A percentile compares a stretch with the other conserved stretches of the same genome.
Evolutionary conservation across 2,797 vertebrate species (phyloP).

Genomic region (Acridotheres tristis): DNA sequence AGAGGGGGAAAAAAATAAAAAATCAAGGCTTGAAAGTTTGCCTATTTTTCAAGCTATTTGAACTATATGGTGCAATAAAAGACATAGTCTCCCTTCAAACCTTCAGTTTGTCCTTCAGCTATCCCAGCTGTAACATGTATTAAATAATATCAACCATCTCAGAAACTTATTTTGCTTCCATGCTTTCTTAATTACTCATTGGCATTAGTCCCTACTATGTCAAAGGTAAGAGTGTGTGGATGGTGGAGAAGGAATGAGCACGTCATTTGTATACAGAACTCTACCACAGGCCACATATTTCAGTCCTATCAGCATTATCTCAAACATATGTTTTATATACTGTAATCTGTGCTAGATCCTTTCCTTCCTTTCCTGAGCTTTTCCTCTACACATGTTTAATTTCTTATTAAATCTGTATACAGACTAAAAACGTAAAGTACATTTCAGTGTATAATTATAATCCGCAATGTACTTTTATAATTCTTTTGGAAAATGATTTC

Average conservation of each 20-base stretch:
- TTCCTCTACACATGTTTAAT: background rate
- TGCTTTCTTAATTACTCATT: conserved; percentile 16
- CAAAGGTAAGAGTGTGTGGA: background rate
- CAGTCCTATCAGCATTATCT: conserved; percentile 24
- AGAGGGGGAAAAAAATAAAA: background rate
- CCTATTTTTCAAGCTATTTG: background rate
- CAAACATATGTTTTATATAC: conserved; percentile 13
- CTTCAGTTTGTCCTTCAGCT: background rate
- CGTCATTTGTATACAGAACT: background rate
- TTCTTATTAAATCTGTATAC: conserved; percentile 6
- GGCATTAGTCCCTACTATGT: background rate
- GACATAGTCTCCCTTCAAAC: background rate
- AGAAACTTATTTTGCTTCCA: background rate
- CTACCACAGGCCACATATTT: background rate
- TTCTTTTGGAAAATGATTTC: background rate
- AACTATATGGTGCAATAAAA: background rate
- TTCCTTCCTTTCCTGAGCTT: conserved; percentile 29
- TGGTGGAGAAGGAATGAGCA: background rate
- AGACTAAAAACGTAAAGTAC: background rate
- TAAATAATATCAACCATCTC: background rate
- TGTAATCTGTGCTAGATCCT: conserved; percentile 29
- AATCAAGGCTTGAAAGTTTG: conserved; percentile 11
- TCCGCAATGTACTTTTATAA: background rate
- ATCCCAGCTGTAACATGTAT: background rate
- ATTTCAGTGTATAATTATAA: background rate